Evolutionary conservation across 2,888 invertebrate genomes (phyloP).

Genomic region (Hedya salicella): DNA sequence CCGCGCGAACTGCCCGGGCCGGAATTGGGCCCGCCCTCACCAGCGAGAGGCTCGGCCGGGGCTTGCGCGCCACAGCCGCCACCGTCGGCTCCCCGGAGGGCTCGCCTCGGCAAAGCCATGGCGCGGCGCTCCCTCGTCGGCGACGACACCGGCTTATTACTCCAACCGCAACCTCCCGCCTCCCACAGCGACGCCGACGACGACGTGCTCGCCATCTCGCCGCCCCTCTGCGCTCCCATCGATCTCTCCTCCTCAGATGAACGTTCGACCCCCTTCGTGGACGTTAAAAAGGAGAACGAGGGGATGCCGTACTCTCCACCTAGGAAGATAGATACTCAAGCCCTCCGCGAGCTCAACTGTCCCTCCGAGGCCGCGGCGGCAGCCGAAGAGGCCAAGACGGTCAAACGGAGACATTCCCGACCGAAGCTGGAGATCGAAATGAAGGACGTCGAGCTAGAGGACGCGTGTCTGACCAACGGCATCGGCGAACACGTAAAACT

Average conservation of each 20-base stretch:
- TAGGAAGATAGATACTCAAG: conserved; percentile 75
- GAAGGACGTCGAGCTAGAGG: conserved; percentile 78
- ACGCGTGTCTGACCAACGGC: conserved; percentile 76
- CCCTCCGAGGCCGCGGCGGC: conserved; percentile 54
- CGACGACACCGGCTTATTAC: conserved; percentile 81
- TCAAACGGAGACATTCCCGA: conserved; percentile 76
- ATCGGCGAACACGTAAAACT: conserved; percentile 83
- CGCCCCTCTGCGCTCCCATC: conserved; percentile 75
- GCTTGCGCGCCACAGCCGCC: conserved; percentile 87
- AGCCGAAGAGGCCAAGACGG: conserved; percentile 67
- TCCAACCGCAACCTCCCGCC: conserved; percentile 64
- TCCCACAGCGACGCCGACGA: conserved; percentile 80
- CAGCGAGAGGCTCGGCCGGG: conserved; percentile 88
- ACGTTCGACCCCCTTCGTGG: conserved; percentile 73
- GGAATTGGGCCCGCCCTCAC: conserved; percentile 87
- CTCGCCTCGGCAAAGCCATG: conserved; percentile 86
- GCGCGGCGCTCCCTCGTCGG: conserved; percentile 86
- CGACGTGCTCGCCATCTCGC: conserved; percentile 80
- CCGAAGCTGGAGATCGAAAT: conserved; percentile 80
- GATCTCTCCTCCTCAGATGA: conserved; percentile 82
- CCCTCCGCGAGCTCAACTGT: conserved; percentile 75
- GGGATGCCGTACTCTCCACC: conserved; percentile 70
- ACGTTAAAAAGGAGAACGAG: conserved; percentile 80
- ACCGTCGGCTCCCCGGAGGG: conserved; percentile 74
- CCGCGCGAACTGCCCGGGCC: conserved; percentile 69